phyloP scores from a whole-genome alignment of 1,140 invertebrate genomes.

The Tetramorium parvispinum region DNA sequence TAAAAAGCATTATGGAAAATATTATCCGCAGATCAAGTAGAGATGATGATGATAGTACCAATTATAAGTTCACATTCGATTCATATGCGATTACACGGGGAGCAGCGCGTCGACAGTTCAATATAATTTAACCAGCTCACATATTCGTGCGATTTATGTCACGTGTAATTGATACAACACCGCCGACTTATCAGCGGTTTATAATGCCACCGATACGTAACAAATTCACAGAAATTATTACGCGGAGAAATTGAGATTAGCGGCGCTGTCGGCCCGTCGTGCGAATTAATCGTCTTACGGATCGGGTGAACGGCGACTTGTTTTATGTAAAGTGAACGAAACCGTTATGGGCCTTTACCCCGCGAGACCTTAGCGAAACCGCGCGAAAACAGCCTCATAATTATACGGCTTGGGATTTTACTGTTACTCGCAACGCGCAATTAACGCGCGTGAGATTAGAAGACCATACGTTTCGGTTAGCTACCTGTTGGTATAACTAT shows the following conservation, averaged over 20 bases:
- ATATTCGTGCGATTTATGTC: constrained; percentile 16
- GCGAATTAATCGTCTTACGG: constrained; percentile 19
- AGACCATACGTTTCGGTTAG: constrained; percentile 3
- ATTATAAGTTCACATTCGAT: background rate
- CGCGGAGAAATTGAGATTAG: constrained; percentile 25
- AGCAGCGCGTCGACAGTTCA: background rate
- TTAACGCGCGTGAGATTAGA: constrained; percentile 41
- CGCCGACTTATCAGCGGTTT: background rate
- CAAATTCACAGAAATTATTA: constrained; percentile 19
- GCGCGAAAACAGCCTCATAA: constrained; percentile 20
- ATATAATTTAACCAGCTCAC: constrained; percentile 9
- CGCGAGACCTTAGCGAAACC: constrained; percentile 18
- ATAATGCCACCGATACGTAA: constrained; percentile 3
- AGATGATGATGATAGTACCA: background rate
- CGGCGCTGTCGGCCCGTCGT: background rate
- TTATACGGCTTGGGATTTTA: constrained; percentile 25
- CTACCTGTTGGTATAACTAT: constrained; percentile 8
- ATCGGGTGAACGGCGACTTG: background rate
- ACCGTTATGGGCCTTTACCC: constrained; percentile 10
- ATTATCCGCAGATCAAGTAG: background rate
- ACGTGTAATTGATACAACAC: constrained; percentile 40
- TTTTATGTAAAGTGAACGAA: background rate
- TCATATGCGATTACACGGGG: background rate
- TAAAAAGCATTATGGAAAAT: constrained; percentile 16
- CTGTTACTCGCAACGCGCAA: constrained; percentile 20